phyloP scores from a whole-genome alignment of 2,888 invertebrate genomes.

The Acleris literana region DNA sequence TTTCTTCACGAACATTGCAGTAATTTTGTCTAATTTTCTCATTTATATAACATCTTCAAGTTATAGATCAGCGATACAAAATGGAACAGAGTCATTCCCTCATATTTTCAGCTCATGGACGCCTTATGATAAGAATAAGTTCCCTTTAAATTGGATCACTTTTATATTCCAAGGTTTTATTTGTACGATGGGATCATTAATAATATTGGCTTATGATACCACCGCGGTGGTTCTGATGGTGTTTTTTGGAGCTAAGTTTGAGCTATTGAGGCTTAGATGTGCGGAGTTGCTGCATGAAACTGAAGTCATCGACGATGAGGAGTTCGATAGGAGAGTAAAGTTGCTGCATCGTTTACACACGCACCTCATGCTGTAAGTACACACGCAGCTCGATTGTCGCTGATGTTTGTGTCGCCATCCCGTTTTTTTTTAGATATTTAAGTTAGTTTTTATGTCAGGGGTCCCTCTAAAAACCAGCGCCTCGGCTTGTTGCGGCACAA shows the following conservation, averaged over 20 bases:
- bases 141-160: neutral
- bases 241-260: conserved; percentile 6
- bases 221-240: conserved; percentile 3
- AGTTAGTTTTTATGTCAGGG: too few relatives aligned
- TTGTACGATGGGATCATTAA: neutral
- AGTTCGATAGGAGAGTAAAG: neutral
- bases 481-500: too few relatives aligned
- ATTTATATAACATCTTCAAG: neutral
- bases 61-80: neutral
- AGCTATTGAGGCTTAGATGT: conserved; percentile 5
- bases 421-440: too few relatives aligned
- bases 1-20: neutral
- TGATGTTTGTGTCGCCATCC: too few relatives aligned
- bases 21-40: neutral
- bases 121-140: conserved; percentile 8
- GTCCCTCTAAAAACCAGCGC: too few relatives aligned
- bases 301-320: neutral
- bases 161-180: neutral
- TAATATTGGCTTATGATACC: neutral
- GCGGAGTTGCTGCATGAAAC: neutral
- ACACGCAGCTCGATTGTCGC: too few relatives aligned
- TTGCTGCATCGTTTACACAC: neutral
- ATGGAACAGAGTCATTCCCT: neutral
- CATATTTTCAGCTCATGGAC: conserved; percentile 10
- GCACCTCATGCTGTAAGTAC: conserved; percentile 1